Evolutionary conservation across 35 echinoderm and acorn worm species (phyloP).

Genomic region (Apostichopus californicus): DNA sequence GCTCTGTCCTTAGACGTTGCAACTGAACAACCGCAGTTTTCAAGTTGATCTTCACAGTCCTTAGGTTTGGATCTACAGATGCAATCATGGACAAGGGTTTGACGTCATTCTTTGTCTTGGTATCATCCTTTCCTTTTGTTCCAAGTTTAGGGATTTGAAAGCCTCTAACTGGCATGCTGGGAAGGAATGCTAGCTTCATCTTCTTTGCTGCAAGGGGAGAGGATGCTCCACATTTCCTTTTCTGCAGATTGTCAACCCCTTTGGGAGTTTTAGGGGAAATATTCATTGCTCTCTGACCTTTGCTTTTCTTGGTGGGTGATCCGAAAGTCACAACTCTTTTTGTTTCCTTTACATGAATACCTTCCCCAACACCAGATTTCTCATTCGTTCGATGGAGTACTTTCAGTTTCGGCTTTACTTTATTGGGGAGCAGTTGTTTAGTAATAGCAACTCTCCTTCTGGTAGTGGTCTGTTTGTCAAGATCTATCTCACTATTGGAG

Average conservation of each 20-base stretch:
- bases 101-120: not conserved
- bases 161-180: not conserved
- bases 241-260: not conserved
- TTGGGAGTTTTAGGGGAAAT: not conserved
- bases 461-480: not conserved
- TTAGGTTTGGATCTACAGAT: not conserved
- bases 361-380: not conserved
- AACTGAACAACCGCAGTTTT: conserved; percentile 36
- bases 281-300: not conserved
- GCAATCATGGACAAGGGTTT: not conserved
- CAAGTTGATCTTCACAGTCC: conserved; percentile 17
- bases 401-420: not conserved
- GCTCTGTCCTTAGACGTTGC: not conserved
- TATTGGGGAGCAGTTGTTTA: not conserved
- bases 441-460: not conserved
- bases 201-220: not conserved
- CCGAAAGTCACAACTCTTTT: not conserved
- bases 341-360: conserved; percentile 28
- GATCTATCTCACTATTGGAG: not conserved
- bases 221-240: not conserved
- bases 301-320: not conserved
- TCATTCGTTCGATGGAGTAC: not conserved
- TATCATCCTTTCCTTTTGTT: not conserved
- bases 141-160: conserved; percentile 41
- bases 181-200: conserved; percentile 19